These are phyloP conservation scores for Monomorium pharaonis DNA, from an alignment of 1,140 invertebrate genomes.

Conservation along the genomic window DNA sequence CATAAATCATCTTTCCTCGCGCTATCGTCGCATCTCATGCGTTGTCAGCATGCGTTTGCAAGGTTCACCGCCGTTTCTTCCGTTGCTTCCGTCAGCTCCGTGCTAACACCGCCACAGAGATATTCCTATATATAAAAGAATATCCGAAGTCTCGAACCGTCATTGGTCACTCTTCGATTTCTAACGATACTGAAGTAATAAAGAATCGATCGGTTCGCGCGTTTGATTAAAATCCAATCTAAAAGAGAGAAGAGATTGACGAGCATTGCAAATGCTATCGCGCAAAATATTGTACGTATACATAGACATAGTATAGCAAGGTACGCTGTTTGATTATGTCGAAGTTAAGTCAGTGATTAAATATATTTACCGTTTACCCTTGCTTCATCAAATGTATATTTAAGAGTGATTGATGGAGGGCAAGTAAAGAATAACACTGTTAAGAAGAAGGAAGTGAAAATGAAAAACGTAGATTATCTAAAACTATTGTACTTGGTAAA, in stretches of 20 bases:
- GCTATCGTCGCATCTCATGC: conserved; percentile 75
- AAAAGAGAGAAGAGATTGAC: not conserved
- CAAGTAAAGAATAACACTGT: not conserved
- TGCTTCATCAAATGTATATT: not conserved
- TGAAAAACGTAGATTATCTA: not conserved
- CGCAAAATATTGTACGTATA: not conserved
- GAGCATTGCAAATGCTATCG: not conserved
- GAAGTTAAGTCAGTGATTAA: conserved; percentile 11
- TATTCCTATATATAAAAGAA: not conserved
- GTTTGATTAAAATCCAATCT: not conserved
- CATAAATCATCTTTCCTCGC: conserved; percentile 81
- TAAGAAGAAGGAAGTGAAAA: not conserved
- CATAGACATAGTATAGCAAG: not conserved
- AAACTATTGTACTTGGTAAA: not conserved
- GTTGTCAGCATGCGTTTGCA: conserved; percentile 76
- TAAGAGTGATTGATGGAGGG: conserved; percentile 5
- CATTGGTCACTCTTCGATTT: not conserved
- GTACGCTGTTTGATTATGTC: not conserved
- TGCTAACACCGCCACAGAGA: not conserved
- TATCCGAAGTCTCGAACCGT: not conserved
- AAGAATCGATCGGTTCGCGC: not conserved
- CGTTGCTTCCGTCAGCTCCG: conserved; percentile 57
- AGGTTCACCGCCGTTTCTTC: conserved; percentile 72
- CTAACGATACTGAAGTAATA: not conserved
- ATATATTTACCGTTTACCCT: not conserved